Conservation (phyloP, 2,888 invertebrate species). For the Parochlus steinenii region DNA sequence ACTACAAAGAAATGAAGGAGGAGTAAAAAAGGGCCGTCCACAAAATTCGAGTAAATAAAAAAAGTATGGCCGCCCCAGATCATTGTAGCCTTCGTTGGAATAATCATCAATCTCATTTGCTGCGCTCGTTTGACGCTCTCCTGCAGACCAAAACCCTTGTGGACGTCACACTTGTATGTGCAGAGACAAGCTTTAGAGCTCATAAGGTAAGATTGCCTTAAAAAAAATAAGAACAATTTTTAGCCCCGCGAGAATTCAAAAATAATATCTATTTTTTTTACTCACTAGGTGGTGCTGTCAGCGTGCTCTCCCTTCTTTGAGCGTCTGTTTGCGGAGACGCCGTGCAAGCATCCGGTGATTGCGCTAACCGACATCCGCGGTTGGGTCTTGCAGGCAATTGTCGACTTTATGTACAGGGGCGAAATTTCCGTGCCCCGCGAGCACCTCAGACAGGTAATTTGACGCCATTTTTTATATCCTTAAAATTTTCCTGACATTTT, state of each 20-base stretch:
- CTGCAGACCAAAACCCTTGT: conserved; percentile 74
- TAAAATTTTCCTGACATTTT: too few relatives aligned
- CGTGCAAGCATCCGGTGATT: conserved; percentile 86
- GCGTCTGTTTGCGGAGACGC: conserved; percentile 75
- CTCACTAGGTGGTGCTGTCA: conserved; percentile 78
- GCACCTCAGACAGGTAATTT: conserved; percentile 47
- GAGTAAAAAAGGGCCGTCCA: background rate
- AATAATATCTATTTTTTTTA: too few relatives aligned
- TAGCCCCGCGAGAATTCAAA: too few relatives aligned
- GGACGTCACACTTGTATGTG: conserved; percentile 79
- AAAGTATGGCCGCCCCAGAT: conserved; percentile 45
- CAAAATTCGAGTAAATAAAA: too few relatives aligned
- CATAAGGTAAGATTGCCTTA: too few relatives aligned
- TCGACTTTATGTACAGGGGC: conserved; percentile 88
- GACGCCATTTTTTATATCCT: too few relatives aligned
- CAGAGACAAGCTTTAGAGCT: conserved; percentile 68
- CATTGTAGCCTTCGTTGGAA: conserved; percentile 89
- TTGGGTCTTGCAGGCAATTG: conserved; percentile 77
- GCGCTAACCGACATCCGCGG: conserved; percentile 73
- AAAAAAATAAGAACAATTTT: too few relatives aligned
- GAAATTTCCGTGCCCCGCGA: conserved; percentile 80
- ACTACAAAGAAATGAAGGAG: too few relatives aligned
- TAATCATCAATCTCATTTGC: conserved; percentile 79
- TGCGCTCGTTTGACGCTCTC: conserved; percentile 76
- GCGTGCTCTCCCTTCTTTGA: conserved; percentile 82